Base-by-base conservation (phyloP, 2,113 vertebrate genomes). In the Tapirus terrestris region DNA sequence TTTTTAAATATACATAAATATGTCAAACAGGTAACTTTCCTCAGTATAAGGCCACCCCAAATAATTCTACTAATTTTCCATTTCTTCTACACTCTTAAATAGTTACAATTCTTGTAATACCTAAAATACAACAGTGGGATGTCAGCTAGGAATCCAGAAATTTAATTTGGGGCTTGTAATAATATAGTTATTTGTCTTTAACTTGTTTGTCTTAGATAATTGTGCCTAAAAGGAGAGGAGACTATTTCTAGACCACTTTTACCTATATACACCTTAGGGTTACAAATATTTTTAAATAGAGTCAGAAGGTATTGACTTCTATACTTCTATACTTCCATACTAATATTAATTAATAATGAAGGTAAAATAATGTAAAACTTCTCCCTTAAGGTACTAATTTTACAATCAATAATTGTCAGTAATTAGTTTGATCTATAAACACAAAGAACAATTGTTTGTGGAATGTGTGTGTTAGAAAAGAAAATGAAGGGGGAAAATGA, bases 341-440 rank as follows among this genome's bases (percentile, higher is more conserved):
- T 53, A 53, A 53, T 53, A 53, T 53, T 53, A 53, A 53, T 12
- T 79, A 87, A 70, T 82, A n/a, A 80, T 81, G 56, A 94, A 63
- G 12, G 6, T 73, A 94, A 96, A 93, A 70, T 91, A 89, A 73
- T 86, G n/a, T 76, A 84, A 70, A 96, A 63, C 18, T 88, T 89
- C 67, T 93, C 27, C 36, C 33, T 72, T 68, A 68, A 31, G 2
- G 10, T 58, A 65, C 23, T 95, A 90, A 73, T 72, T 94, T 93
- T 89, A 88, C 3, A 97, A 7, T 91, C 63, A 81, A 5, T 90
- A 90, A 75, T 95, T 84, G 6, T 77, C 85, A 96, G 9, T 89
- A 76, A 84, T 91, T 80, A 67, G 0, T 89, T 68, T 93, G 13
- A 33, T 88, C 51, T 95, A 31, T 10, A 84, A 56, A 73, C 48